Evolutionary conservation across 64 coral and sea anemone genomes (phyloP), one percentile per base, ranked within the genome.

Genomic region (Dendrophyllia cribrosa): DNA sequence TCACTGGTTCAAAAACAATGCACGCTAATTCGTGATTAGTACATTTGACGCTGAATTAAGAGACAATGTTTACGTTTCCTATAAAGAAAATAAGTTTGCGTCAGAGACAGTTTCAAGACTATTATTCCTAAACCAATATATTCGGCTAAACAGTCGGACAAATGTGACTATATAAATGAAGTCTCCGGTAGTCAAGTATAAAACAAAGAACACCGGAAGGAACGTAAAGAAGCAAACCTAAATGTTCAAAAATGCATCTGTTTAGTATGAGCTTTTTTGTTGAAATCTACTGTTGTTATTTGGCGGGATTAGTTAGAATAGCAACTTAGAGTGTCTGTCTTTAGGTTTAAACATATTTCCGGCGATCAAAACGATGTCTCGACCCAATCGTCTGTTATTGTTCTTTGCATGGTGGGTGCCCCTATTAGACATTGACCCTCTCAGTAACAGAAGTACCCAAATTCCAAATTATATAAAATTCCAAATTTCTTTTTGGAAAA

Each of bases 281-380:
- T 26, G 22, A 79, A 79, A 79, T 43, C 77, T 24, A 4, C 12
- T 3, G 52, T 59, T 60, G 55, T 21, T 21, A 76, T 76, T 76
- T n/a, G 48, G 17, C 17, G 9, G 74, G 74, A 76, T 76, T 23
- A 76, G 48, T 9, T 20, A n/a, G 19, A 7, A 59, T 60, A 23
- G 26, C 52, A 79, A 79, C 55, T 79, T 43, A 59, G 52, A 14
- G 10, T 43, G 77, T 79, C 77, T 79, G 52, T 58, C 21, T 59
- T 59, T 60, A 69, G 66, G 22, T 79, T 79, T 26, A 79, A 26
- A 3, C 50, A 11, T 26, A 79, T 60, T 79, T 79, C 77, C 77
- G 77, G 77, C 55, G 23, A 79, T 77, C 14, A 19, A 72, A 72
- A 25, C 10, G 5, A 7, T 24, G 3, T 24, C 66, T 21, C n/a